Evolutionary conservation across 2,797 vertebrate genomes (phyloP).

Genomic region (Darevskia nairensis): DNA sequence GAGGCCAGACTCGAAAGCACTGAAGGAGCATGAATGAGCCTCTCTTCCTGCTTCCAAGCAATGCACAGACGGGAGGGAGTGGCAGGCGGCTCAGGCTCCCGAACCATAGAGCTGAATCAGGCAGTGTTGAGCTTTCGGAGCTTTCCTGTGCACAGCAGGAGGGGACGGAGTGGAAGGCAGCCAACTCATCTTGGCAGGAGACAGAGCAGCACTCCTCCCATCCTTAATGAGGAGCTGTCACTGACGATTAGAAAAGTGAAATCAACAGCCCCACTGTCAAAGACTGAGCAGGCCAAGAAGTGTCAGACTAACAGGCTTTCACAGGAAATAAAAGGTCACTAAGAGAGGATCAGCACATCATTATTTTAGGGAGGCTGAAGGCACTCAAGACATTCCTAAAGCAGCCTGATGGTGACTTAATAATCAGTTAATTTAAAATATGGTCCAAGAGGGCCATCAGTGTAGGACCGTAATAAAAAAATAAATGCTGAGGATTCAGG

Average conservation of each 20-base stretch:
- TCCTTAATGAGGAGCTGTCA: slow-evolving; percentile 34
- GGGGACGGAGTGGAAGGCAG: not conserved
- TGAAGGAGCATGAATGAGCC: not conserved
- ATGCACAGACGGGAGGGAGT: not conserved
- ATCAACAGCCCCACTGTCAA: slow-evolving; percentile 22
- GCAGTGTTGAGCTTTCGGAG: not conserved
- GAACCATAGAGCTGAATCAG: not conserved
- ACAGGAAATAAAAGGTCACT: slow-evolving; percentile 15
- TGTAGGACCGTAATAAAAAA: not conserved
- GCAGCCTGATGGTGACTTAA: slow-evolving; percentile 11
- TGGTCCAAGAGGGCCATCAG: not conserved
- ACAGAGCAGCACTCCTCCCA: slow-evolving; percentile 9
- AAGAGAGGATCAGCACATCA: slow-evolving; percentile 17
- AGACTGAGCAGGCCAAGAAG: slow-evolving; percentile 15
- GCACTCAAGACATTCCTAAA: slow-evolving; percentile 16
- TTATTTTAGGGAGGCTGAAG: slow-evolving; percentile 15
- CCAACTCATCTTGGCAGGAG: slow-evolving; percentile 31
- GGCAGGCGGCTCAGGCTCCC: not conserved
- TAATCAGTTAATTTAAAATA: slow-evolving; percentile 31
- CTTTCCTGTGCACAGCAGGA: slow-evolving; percentile 13
- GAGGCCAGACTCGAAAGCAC: not conserved
- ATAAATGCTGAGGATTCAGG: not conserved
- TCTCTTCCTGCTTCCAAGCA: not conserved
- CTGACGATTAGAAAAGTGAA: slow-evolving; percentile 14
- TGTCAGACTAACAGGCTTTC: slow-evolving; percentile 10